phyloP scores from a whole-genome alignment of 2,797 vertebrate species.

The Diglossa cyanea region DNA sequence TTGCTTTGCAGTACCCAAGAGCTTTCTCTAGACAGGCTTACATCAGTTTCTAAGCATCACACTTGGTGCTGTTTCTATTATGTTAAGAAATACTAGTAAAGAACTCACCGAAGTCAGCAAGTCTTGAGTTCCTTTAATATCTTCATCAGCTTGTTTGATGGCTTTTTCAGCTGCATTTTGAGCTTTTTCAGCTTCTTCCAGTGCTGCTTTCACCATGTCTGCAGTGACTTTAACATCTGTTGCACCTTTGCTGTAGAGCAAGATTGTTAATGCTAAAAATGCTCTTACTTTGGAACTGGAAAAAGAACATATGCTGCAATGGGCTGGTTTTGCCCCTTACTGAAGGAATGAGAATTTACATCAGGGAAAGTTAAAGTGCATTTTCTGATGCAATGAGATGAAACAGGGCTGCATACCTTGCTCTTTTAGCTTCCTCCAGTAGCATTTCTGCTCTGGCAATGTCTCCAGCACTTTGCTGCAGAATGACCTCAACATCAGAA shows the following conservation, averaged over 20 bases:
- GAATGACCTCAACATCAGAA: slow-evolving; percentile 88
- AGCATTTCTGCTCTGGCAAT: slow-evolving; percentile 88
- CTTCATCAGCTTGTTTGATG: slow-evolving; percentile 85
- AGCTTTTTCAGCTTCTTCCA: slow-evolving; percentile 88
- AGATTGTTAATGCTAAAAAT: slow-evolving; percentile 2
- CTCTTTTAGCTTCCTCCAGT: slow-evolving; percentile 86
- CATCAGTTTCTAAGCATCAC: background rate
- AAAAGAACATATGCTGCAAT: background rate
- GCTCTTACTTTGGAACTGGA: background rate
- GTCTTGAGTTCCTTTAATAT: slow-evolving; percentile 89
- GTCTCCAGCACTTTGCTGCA: slow-evolving; percentile 88
- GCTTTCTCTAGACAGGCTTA: background rate
- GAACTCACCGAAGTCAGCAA: slow-evolving; percentile 87
- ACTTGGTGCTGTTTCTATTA: background rate
- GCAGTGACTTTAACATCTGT: slow-evolving; percentile 84
- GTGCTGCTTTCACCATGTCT: slow-evolving; percentile 84
- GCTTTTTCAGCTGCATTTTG: slow-evolving; percentile 87
- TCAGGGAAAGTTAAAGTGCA: background rate
- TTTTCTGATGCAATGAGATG: background rate
- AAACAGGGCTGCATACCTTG: slow-evolving; percentile 76
- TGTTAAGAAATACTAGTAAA: background rate
- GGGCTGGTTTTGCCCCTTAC: background rate
- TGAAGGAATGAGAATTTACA: background rate
- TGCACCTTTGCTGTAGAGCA: slow-evolving; percentile 82
- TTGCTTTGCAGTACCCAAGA: background rate